Conservation (phyloP, 2,113 vertebrate genomes). For the Centropus bengalensis region DNA sequence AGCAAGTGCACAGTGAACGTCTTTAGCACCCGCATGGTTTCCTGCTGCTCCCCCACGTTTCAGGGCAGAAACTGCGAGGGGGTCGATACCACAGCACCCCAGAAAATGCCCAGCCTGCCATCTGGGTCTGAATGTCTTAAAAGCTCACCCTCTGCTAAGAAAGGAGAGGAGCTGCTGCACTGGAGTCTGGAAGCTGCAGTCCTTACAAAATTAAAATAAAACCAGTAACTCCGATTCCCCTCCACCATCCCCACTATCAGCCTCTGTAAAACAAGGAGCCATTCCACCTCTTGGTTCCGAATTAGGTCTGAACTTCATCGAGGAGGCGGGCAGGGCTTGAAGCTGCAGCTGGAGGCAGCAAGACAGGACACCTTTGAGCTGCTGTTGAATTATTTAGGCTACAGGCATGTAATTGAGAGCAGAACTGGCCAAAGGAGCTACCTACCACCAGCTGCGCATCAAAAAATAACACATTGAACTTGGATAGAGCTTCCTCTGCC, state of each 20-base stretch:
- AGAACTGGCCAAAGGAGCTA: background rate
- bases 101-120: rapidly evolving
- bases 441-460: background rate
- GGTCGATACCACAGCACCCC: background rate
- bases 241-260: background rate
- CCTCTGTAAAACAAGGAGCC: background rate
- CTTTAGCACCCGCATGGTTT: background rate
- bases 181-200: background rate
- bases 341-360: rapidly evolving
- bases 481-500: background rate
- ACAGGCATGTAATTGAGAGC: background rate
- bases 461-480: background rate
- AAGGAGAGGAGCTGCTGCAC: background rate
- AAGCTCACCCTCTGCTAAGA: background rate
- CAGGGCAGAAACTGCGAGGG: background rate
- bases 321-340: background rate
- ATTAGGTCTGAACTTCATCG: background rate
- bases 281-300: background rate
- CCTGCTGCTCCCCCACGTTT: background rate
- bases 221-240: rapidly evolving
- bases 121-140: background rate
- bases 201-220: background rate
- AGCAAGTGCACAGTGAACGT: background rate
- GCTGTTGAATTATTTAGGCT: background rate
- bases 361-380: background rate